Base-by-base conservation (phyloP, 2,888 invertebrate genomes). In the Drosophila colorata region DNA sequence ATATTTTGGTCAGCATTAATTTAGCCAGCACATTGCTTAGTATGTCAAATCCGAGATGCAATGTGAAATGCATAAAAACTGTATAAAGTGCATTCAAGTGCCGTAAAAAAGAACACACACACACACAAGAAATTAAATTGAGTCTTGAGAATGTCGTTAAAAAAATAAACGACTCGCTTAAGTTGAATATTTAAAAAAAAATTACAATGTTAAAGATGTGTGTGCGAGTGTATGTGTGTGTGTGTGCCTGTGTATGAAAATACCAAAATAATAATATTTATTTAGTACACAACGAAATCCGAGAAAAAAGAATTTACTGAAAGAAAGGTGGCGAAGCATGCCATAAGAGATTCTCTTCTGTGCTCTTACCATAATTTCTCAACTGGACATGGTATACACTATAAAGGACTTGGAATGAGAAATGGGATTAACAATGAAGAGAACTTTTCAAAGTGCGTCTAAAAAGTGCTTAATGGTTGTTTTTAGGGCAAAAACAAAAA, bases 21-120 rank as follows among this genome's bases (percentile, higher is more conserved):
- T 74, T 37, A 43, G 41, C 4, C 35, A 41, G 31, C 40, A 47
- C 20, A 66, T 55, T 37, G 63, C 18, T 75, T 75, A 75, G 70
- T 84, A 73, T 72, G 78, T 51, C 81, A 87, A 78, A 66, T 64
- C 55, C 37, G n/a, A 78, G 74, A 61, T 40, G 43, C 57, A 68
- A 61, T 55, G 43, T 57, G 47, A 44, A 59, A 44, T 52, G 37
- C 33, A 59, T 38, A 61, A 35, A 59, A 61, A 44, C 43, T 25
- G 60, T 37, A 16, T 11, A 41, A 52, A 63, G 35, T 35, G 51
- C 77, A 60, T 37, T 14, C 58, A 38, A 43, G 41, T 47, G 48
- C 20, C 16, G 25, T 53, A 51, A 7, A 46, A 52, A 41, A 11
- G 33, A 33, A 41, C 41, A 53, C 20, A 41, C 18, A 16, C 11